Evolutionary conservation across 2,888 invertebrate species (phyloP), one percentile per base, ranked within the genome.

Genomic region (Acronicta psi): DNA sequence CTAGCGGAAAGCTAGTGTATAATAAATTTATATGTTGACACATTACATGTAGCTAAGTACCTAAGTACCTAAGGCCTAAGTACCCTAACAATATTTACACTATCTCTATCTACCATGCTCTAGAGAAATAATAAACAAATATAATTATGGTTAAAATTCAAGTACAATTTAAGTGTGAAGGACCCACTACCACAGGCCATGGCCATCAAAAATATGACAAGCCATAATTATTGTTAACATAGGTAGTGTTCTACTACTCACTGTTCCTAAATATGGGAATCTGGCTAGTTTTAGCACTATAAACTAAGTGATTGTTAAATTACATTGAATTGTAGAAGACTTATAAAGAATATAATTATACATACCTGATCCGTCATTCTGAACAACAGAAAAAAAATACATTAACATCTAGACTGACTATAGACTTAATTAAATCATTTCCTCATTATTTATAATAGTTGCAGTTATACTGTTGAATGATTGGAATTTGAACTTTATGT

Each of bases 291-390:
- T 6, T 34, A 34, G n/a, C n/a, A n/a, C 34, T n/a, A 6, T 0
- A n/a, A 29, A 11, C 29, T 11, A 29, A 11, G 11, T 29, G 11
- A 3, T 11, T 11, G 25, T 10, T 25, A 25, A 1, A 25, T 25
- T 10, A n/a, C n/a, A 9, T 25, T 25, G 10, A 25, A 25, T 9
- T 7, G 1, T 9, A 11, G 1, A 9, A 29, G n/a, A 29, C 11
- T 29, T 11, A 0, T 11, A 2, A 34, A 34, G n/a, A 40, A 17
- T 16, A 38, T 40, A 18, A 40, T 43, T 23, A 29, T 69, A 70
- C 71, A 65, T 65, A 66, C 65, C 71, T 51, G 40, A 17, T 40
- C 31, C 4, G 43, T 37, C 8, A 56, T 14, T 64, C 71, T 66
- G 20, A 44, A 17, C 47, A 66, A 49, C 13, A 57, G 36, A 71